Base-by-base conservation (phyloP, 2,113 vertebrate species). In the Vulpes ferrilata region DNA sequence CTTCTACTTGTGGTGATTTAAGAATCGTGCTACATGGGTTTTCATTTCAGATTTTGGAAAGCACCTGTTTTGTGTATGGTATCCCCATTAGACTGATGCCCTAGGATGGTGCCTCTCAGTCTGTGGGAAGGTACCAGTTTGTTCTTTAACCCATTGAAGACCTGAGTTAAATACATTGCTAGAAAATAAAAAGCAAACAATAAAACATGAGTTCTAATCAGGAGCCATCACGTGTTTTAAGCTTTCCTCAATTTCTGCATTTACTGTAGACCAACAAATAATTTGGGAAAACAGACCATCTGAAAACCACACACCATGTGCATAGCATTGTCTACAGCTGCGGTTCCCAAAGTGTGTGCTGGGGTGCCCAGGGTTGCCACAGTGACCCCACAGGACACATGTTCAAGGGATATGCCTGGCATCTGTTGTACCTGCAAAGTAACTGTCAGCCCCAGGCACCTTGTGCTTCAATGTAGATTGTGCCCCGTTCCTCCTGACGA, bases 381-480 rank as follows among this genome's bases (percentile, higher is more conserved):
- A 22, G 27, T 11, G 27, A 25, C 23, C 30, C 53, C 78, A 53
- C 19, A 8, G 55, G 64, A 2, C 55, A 27, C 9, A 19, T 10
- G 32, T 59, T 51, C 38, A 43, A 35, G 27, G 23, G 25, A 59
- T 76, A 60, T 32, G 0, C 23, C 53, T 22, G 12, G 32, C 38
- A 16, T 20, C 7, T 0, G 7, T 0, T 5, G 60, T 1, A 25
- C 48, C 19, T n/a, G 27, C 43, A 51, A 4, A 32, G 48, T 6
- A 27, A 38, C 30, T 11, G 3, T 15, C 32, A 8, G 38, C 38
- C 30, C 7, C 5, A 2, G 15, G 48, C 0, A 2, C 8, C 0
- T 32, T 57, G 3, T 1, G 13, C 8, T 65, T 51, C 0, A 4
- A 0, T 17, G 23, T 1, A 30, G 20, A 10, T 11, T 11, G 5